Base-by-base conservation (phyloP, 2,888 invertebrate genomes). In the Euplexia lucipara region DNA sequence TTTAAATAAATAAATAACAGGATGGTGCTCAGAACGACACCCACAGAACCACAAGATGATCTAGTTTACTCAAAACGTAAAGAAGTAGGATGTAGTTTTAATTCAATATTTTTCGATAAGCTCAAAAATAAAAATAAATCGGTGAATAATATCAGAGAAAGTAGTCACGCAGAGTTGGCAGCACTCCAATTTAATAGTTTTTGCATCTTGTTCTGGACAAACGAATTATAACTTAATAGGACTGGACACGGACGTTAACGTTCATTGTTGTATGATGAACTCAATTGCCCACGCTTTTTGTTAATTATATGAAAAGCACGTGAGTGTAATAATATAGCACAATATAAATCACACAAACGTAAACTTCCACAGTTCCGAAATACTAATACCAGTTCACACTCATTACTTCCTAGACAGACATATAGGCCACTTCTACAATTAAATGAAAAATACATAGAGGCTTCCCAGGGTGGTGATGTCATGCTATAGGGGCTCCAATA, bases 141-240 rank as follows among this genome's bases (percentile, higher is more conserved):
- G 56, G 80, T 85, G 87, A 88, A 86, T 86, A 88, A 88, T n/a
- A n/a, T 84, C 81, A 76, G 80, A 65, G 76, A 86, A 85, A 84
- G 80, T 69, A 79, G 75, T 82, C 75, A 74, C 75, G 64, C 63
- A 68, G 44, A 62, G 68, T 81, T 91, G 90, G 90, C 89, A 81
- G 52, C 20, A 57, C 39, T 84, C 88, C 89, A 90, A 81, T 58
- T 75, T 69, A 75, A 83, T 78, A 78, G 63, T 62, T 82, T 82
- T 82, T 82, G 75, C 74, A 71, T 77, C 64, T 70, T 62, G 61
- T 63, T 77, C 74, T 71, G 60, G 70, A 77, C 62, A 79, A 73
- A 64, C 47, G 60, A 67, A 68, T 75, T 70, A 68, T 70, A 54
- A 71, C 78, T 78, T 79, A 74, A 75, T 79, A 61, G 60, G 58